Conservation (phyloP, 1,140 invertebrate genomes). For the Zaprionus lachaisei region DNA sequence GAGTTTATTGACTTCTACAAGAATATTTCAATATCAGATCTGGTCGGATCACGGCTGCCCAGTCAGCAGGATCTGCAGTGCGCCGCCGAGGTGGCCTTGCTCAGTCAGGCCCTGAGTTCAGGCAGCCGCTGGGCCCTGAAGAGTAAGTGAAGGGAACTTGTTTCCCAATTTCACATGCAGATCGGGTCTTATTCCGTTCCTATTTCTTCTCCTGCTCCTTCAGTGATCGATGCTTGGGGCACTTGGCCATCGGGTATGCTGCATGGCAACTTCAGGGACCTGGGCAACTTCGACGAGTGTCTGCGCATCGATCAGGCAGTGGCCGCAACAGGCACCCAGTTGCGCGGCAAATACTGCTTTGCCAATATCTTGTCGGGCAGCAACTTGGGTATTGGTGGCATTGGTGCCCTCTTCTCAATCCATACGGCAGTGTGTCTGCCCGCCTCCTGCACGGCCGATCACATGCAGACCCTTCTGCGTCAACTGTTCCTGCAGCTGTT, state of each 20-base stretch:
- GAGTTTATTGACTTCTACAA: conserved; percentile 41
- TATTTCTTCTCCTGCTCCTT: not conserved
- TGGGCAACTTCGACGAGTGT: conserved; percentile 73
- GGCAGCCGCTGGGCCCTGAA: conserved; percentile 44
- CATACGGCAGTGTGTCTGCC: conserved; percentile 56
- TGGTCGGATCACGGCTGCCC: not conserved
- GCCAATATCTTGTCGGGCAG: conserved; percentile 30
- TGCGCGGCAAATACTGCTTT: conserved; percentile 63
- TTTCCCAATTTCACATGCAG: not conserved
- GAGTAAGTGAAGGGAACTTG: conserved; percentile 39
- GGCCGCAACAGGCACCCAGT: not conserved
- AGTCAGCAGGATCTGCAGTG: conserved; percentile 41
- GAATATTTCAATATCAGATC: conserved; percentile 36
- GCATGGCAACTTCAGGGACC: conserved; percentile 51
- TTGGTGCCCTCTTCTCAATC: not conserved
- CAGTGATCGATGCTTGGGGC: conserved; percentile 74
- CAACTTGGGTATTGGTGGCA: not conserved
- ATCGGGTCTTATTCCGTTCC: not conserved
- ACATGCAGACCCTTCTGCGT: conserved; percentile 44
- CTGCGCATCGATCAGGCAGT: conserved; percentile 29
- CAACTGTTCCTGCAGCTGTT: conserved; percentile 41
- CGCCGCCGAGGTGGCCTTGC: conserved; percentile 27
- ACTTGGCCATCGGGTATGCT: conserved; percentile 55
- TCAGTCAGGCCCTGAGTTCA: conserved; percentile 23
- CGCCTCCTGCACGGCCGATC: conserved; percentile 35